Base-by-base conservation (phyloP, 1,140 invertebrate species). In the Bombus confusus region DNA sequence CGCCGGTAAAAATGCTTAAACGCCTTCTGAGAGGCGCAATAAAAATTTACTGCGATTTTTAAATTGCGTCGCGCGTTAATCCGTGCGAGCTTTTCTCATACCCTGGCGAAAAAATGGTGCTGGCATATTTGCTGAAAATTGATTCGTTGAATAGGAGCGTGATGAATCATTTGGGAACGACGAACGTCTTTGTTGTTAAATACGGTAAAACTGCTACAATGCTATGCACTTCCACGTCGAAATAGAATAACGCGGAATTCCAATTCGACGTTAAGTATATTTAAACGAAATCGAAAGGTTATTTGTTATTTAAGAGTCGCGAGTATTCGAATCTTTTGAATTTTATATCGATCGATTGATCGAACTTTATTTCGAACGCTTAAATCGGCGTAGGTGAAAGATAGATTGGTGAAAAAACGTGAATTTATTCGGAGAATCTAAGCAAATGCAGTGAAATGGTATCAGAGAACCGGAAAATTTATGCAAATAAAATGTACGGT, bases 401-500 rank as follows among this genome's bases (percentile, higher is more conserved):
- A 8, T 9, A 25, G 3, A 31, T 31, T 5, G 22, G 8, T 6
- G 59, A 28, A 13, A 41, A 31, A 34, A 28, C 13, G 9, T 13
- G 43, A 74, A 76, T 66, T 66, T 25, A 22, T 18, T 25, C 15
- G 6, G 9, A 1, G 6, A 31, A 31, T 34, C 4, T 28, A 18
- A 28, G 8, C 12, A 62, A 6, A 47, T 25, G 15, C 8, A 13
- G 39, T 13, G 12, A 4, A 31, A 64, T 15, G 28, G 34, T 62
- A 43, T 64, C 31, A 15, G 28, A 39, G 28, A 31, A 22, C 2
- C 0, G 34, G 25, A 37, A 28, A 78, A 78, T 78, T 83, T 78
- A 83, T 83, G 62, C 64, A 69, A 57, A 77, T 83, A 77, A 83
- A 83, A 69, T 68, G 81, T 34, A 68, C 28, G 28, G 28, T 12